Evolutionary conservation across 2,113 vertebrate species (phyloP).

Genomic region (Neolamprologus sp.): DNA sequence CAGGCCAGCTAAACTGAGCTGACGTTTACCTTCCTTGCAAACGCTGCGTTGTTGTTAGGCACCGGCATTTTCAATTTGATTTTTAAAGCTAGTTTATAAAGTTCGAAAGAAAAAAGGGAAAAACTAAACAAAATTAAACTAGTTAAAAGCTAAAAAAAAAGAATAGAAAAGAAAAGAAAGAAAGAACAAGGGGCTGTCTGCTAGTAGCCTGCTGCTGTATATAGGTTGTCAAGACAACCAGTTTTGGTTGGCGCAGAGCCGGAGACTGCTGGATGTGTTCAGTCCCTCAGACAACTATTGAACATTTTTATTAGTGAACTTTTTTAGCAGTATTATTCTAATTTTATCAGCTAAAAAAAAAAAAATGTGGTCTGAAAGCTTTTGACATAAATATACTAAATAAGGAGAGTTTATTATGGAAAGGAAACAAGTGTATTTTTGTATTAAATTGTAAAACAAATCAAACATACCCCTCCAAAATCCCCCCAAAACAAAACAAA

Average conservation of each 20-base stretch:
- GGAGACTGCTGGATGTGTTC: not conserved
- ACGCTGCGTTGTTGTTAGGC: not conserved
- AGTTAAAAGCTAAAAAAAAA: not conserved
- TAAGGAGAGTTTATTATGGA: not conserved
- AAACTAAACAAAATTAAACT: not conserved
- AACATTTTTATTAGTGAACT: not conserved
- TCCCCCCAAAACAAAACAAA: not conserved
- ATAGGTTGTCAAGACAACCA: constrained; percentile 37
- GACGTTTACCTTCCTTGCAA: constrained; percentile 16
- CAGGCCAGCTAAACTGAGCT: not conserved
- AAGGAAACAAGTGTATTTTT: not conserved
- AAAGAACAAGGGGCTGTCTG: not conserved
- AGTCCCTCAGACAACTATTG: not conserved
- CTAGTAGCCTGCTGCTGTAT: not conserved
- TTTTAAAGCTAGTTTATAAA: not conserved
- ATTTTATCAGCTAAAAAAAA: not conserved
- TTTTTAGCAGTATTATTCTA: not conserved
- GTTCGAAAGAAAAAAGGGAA: not conserved
- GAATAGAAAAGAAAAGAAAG: not conserved
- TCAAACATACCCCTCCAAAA: not conserved
- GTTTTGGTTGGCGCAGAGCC: not conserved
- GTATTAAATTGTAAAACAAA: not conserved
- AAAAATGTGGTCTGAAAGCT: not conserved
- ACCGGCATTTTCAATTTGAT: not conserved
- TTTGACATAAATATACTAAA: not conserved